phyloP scores from a whole-genome alignment of 2,797 vertebrate species.

The Onychomys arenicola region DNA sequence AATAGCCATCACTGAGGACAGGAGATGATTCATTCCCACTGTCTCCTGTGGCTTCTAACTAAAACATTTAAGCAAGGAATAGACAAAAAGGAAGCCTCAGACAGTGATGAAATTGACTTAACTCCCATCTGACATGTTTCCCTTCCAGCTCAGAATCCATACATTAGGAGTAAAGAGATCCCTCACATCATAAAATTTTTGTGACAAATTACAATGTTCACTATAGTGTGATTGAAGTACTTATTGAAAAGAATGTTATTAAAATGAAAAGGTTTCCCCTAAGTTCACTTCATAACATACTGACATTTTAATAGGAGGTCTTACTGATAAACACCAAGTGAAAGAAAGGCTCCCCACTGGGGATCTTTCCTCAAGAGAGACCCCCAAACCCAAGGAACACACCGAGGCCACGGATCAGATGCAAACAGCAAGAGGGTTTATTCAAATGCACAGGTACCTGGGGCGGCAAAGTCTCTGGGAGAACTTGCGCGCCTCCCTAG shows the following conservation, averaged over 20 bases:
- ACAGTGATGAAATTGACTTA: slow-evolving; percentile 51
- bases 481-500: no score
- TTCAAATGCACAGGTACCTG: no score
- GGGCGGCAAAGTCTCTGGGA: no score
- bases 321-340: background rate
- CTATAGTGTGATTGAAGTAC: background rate
- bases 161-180: slow-evolving; percentile 45
- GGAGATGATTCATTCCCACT: slow-evolving; percentile 73
- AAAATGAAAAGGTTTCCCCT: slow-evolving; percentile 39
- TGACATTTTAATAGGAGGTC: background rate
- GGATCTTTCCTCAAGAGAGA: no score
- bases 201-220: slow-evolving; percentile 55
- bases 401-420: no score
- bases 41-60: slow-evolving; percentile 71
- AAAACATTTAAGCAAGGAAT: slow-evolving; percentile 69
- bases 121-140: slow-evolving; percentile 29
- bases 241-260: slow-evolving; percentile 45
- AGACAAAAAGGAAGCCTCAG: slow-evolving; percentile 49
- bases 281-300: background rate
- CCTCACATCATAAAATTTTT: slow-evolving; percentile 10
- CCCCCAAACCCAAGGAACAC: no score
- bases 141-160: slow-evolving; percentile 25
- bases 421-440: no score
- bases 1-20: slow-evolving; percentile 29
- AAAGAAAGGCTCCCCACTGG: no score